Conservation (phyloP, 2,888 invertebrate genomes). For the Perithous albicinctus region DNA sequence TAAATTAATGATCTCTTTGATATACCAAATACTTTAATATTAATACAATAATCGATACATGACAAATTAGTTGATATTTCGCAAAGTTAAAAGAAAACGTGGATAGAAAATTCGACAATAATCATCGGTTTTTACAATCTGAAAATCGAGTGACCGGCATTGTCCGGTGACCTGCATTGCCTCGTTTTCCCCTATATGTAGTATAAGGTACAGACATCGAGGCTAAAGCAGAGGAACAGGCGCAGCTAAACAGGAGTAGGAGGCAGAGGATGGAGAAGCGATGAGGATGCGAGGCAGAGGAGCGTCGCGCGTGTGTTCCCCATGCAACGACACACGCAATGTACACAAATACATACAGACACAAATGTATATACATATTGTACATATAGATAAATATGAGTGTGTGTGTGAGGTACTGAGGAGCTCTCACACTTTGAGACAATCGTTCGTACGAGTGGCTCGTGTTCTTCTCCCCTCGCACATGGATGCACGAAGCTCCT, state of each 20-base stretch:
- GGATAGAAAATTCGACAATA: too few species aligned
- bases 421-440: conserved; percentile 51
- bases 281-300: conserved; percentile 52
- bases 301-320: conserved; percentile 38
- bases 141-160: too few species aligned
- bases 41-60: too few species aligned
- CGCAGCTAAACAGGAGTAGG: conserved; percentile 17
- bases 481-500: conserved; percentile 54
- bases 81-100: too few species aligned
- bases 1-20: too few species aligned
- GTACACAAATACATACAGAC: conserved; percentile 4
- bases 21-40: too few species aligned
- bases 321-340: conserved; percentile 47
- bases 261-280: conserved; percentile 32
- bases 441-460: conserved; percentile 56
- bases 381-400: conserved; percentile 8
- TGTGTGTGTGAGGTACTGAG: too few species aligned
- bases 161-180: too few species aligned
- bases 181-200: too few species aligned
- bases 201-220: conserved; percentile 36
- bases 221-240: conserved; percentile 41
- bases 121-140: too few species aligned
- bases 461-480: conserved; percentile 48
- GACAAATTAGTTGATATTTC: too few species aligned
- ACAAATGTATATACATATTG: conserved; percentile 22